Evolutionary conservation across 2,113 vertebrate species (phyloP).

Genomic region (Proteles cristata): DNA sequence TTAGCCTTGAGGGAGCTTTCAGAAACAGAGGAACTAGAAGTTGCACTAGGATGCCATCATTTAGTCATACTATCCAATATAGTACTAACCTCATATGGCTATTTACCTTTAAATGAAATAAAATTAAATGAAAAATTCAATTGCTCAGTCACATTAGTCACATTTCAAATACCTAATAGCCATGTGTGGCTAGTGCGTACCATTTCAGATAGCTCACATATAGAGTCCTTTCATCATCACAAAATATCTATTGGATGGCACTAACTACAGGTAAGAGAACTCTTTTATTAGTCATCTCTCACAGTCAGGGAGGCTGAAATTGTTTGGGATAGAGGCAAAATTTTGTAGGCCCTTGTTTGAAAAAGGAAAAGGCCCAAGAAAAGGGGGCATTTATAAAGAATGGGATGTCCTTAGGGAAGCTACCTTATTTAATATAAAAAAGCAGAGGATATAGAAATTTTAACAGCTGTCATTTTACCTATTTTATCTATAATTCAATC

Average conservation of each 20-base stretch:
- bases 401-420: not conserved
- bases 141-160: not conserved
- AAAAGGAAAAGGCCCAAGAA: not conserved
- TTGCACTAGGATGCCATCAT: not conserved
- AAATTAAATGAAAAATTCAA: not conserved
- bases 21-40: not conserved
- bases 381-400: not conserved
- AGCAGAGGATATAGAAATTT: not conserved
- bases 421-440: not conserved
- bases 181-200: not conserved
- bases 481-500: not conserved
- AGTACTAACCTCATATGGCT: not conserved
- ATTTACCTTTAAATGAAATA: constrained; percentile 3
- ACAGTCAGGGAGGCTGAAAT: not conserved
- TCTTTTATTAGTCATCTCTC: not conserved
- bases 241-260: not conserved
- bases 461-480: not conserved
- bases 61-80: not conserved
- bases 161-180: not conserved
- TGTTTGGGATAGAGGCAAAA: not conserved
- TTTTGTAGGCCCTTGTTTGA: not conserved
- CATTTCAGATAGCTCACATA: not conserved
- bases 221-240: not conserved
- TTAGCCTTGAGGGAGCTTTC: not conserved
- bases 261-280: not conserved